Evolutionary conservation across 92 coral and sea anemone species (phyloP).

Genomic region (Porites divaricata): DNA sequence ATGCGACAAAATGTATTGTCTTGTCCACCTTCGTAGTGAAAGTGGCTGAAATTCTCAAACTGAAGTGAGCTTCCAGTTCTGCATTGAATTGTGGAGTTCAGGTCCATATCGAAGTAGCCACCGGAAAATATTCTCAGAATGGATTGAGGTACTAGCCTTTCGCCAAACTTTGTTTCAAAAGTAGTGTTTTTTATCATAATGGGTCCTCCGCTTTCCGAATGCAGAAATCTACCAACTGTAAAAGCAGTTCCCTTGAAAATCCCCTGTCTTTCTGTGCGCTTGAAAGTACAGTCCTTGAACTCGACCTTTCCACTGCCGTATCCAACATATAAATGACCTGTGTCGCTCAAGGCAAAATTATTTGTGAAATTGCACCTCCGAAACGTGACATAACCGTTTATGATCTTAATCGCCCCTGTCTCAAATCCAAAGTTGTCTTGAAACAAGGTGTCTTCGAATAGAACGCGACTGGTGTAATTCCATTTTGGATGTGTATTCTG

Average conservation of each 20-base stretch:
- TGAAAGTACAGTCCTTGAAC: constrained; percentile 12
- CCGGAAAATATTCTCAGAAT: constrained; percentile 6
- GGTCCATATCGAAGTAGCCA: constrained; percentile 25
- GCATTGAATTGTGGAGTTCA: neutral
- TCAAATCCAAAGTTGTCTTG: constrained; percentile 16
- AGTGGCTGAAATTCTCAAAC: constrained; percentile 15
- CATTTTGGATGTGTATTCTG: neutral
- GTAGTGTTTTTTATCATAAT: constrained; percentile 21
- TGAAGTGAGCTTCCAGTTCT: constrained; percentile 13
- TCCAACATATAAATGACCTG: constrained; percentile 9
- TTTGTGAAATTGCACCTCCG: constrained; percentile 31
- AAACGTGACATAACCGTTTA: constrained; percentile 23
- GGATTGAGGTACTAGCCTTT: neutral
- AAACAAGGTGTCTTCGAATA: constrained; percentile 28
- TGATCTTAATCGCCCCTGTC: constrained; percentile 45
- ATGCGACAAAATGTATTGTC: neutral
- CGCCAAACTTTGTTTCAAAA: neutral
- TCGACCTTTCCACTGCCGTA: constrained; percentile 28
- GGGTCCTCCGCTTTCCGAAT: constrained; percentile 42
- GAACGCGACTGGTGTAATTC: constrained; percentile 22
- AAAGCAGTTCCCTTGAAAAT: neutral
- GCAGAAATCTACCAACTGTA: constrained; percentile 14
- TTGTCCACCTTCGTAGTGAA: neutral
- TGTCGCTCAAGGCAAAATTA: constrained; percentile 17
- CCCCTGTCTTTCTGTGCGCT: neutral